These are phyloP conservation scores for Drosophila melanica DNA, from an alignment of 1,140 invertebrate species.

Conservation along the genomic window DNA sequence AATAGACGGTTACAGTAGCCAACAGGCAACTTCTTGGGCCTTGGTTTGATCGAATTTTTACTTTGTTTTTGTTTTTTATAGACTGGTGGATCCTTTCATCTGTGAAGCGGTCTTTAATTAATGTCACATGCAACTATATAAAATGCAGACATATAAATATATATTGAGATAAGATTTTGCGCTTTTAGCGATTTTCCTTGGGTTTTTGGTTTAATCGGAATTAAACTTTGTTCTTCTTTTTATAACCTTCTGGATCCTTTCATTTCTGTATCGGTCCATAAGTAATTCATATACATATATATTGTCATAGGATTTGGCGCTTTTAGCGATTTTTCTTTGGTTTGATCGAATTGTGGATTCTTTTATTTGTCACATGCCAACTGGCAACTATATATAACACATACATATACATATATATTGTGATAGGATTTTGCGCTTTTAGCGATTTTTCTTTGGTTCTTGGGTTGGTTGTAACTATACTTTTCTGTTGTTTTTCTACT, in stretches of 20 bases:
- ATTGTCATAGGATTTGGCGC: no score
- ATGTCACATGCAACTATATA: constrained; percentile 12
- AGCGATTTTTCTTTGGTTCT: not conserved
- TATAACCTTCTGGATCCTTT: no score
- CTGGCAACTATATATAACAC: not conserved
- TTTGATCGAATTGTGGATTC: no score
- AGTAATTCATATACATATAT: constrained; percentile 2
- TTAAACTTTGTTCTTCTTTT: no score
- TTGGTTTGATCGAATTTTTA: no score
- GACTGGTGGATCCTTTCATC: no score
- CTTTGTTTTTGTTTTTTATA: no score
- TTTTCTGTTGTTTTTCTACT: not conserved
- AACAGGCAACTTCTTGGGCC: not conserved
- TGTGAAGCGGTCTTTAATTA: no score
- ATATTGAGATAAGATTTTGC: constrained; percentile 6
- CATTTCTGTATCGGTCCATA: no score
- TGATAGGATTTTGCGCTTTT: constrained; percentile 4
- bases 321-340: no score
- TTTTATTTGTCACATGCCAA: not conserved
- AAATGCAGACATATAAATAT: constrained; percentile 5
- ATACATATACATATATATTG: constrained; percentile 8
- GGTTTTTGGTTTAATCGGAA: no score
- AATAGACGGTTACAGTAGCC: constrained; percentile 29
- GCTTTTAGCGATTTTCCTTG: not conserved
- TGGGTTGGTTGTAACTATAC: no score